Evolutionary conservation across 2,888 invertebrate species (phyloP), one percentile per base, ranked within the genome.

Genomic region (Tribolium freemani): DNA sequence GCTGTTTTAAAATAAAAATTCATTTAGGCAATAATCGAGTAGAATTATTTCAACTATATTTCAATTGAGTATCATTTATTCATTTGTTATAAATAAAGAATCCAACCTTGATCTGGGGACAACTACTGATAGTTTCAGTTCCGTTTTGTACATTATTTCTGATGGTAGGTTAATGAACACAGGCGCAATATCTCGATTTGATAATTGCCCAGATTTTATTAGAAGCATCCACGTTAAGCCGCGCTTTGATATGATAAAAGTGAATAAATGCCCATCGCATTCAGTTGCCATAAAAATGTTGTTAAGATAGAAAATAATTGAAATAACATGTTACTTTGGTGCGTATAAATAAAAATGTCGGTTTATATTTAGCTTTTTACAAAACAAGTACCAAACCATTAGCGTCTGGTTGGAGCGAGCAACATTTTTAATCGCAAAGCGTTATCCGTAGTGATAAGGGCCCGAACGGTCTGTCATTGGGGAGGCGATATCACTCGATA

Each of bases 401-500:
- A 75, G 70, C 58, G 73, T 72, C 64, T 63, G 57, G 69, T 70
- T 50, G 31, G 54, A 64, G 31, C 71, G 71, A 48, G 58, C 54
- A 67, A 53, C 66, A 67, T 71, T 71, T 66, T 71, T 74, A 72
- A 74, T 74, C 71, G 72, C 69, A 54, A 64, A 69, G 69, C 64
- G 64, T 74, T 74, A 71, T 74, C 71, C 58, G 51, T 38, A 30
- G 11, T 46, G 78, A 78, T 78, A 78, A 77, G 73, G 64, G 56
- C 71, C 70, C 77, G 71, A 80, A 79, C 81, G 77, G 78, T 81
- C 83, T 83, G 84, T 83, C 83, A 83, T 83, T 84, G 82, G 80
- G 81, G 79, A 80, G 78, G 78, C 80, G 83, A 83, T 83, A 83
- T 83, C 82, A 72, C 76, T 70, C 79, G 84, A 84, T 84, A 84